Conservation (phyloP, 2,113 vertebrate genomes). For the Myrmecophaga tridactyla region DNA sequence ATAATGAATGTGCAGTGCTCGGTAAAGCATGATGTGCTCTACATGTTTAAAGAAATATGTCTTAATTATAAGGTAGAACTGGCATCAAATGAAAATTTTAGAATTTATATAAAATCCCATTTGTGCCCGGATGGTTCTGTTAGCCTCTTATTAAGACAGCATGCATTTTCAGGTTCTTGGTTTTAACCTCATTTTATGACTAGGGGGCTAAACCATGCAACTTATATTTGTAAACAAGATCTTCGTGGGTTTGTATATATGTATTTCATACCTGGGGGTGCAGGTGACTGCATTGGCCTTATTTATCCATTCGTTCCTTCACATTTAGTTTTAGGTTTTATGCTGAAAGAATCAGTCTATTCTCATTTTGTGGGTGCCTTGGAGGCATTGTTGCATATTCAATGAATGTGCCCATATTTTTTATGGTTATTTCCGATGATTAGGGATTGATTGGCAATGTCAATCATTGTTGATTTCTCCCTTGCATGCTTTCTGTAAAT, state of each 20-base stretch:
- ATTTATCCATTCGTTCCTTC: background rate
- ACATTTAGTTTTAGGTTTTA: background rate
- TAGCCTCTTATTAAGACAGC: background rate
- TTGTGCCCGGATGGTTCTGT: background rate
- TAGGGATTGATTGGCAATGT: background rate
- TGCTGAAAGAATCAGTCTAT: background rate
- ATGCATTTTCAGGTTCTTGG: background rate
- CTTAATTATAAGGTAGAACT: background rate
- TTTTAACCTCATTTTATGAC: background rate
- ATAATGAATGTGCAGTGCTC: background rate
- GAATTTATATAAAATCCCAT: background rate
- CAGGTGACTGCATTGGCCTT: background rate
- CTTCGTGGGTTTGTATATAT: background rate
- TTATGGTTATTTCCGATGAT: background rate
- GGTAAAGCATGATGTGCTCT: background rate
- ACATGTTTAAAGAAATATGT: background rate
- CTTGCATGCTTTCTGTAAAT: background rate
- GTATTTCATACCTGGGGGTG: background rate
- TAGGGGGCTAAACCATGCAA: background rate
- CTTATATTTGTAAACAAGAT: background rate
- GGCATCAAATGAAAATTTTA: background rate
- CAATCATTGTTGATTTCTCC: background rate
- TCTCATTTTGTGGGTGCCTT: background rate
- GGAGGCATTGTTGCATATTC: background rate
- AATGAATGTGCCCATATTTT: background rate